Evolutionary conservation across 2,888 invertebrate genomes (phyloP), one percentile per base, ranked within the genome.

Genomic region (Plagiodera versicolora): DNA sequence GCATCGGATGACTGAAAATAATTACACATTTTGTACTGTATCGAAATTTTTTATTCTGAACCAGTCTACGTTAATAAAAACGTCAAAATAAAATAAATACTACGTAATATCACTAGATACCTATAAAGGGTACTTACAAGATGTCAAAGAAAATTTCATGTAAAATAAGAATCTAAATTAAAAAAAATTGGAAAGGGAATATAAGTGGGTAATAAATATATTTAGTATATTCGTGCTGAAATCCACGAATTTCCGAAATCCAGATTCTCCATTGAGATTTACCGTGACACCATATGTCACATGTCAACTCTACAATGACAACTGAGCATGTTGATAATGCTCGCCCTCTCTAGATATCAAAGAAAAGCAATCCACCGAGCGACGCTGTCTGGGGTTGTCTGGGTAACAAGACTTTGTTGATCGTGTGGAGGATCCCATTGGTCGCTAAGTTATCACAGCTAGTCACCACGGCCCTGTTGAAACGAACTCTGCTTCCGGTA

Each of bases 361-460:
- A 79, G 30, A 79, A 67, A 70, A 78, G 77, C 52, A 76, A 74
- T 11, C 69, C 66, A 28, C 75, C 75, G 55, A 75, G 69, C 10
- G 76, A 70, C 11, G 76, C 65, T 4, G 70, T 65, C 28, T 72
- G 70, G 0, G 70, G 70, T 57, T 74, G 73, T 53, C 74, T 74
- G 6, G 84, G 83, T 24, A 80, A 77, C 61, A 87, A 72, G 11
- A 86, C 81, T 58, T 81, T 78, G 65, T 85, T 84, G 28, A 86
- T 80, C 11, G 83, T 79, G 71, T 87, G 86, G 5, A 87, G 78
- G 17, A 87, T 81, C 4, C 86, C 86, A 70, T 86, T 85, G 1
- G 81, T 82, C 1, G 86, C 85, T 63, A 82, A 71, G 65, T 83
- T 82, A 75, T 87, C 85, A 69, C 81, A 81, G 60, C 75, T 74